Percentiles rank a stretch among this genome's conserved stretches.
These are phyloP conservation scores for Tachysurus fulvidraco DNA, from an alignment of 2,113 vertebrate genomes.

Conservation along the genomic window DNA sequence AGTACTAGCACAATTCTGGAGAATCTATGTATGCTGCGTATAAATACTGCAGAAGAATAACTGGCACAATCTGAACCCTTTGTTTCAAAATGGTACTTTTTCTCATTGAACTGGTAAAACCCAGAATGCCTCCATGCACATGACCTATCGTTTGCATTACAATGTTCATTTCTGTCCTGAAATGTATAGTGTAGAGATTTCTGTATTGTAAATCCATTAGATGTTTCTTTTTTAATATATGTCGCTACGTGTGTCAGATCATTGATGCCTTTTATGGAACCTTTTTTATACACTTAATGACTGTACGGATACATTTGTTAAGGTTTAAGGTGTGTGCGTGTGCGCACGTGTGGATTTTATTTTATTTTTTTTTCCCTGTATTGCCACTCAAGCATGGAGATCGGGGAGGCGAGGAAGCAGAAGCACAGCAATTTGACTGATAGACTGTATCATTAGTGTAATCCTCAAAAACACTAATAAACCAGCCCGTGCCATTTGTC, in stretches of 20 bases:
- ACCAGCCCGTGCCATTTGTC: constrained; percentile 53
- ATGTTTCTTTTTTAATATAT: constrained; percentile 51
- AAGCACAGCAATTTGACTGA: constrained; percentile 37
- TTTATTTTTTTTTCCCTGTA: not conserved
- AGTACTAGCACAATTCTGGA: constrained; percentile 38
- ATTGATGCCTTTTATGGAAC: constrained; percentile 30
- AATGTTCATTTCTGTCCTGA: constrained; percentile 57
- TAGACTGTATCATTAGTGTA: constrained; percentile 19
- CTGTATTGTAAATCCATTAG: constrained; percentile 49
- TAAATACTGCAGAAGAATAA: not conserved
- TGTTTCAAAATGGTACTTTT: not conserved
- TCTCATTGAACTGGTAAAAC: not conserved
- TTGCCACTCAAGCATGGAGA: constrained; percentile 26
- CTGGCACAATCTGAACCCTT: constrained; percentile 25
- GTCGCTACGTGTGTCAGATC: not conserved
- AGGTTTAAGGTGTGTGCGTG: not conserved
- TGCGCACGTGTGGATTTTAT: not conserved
- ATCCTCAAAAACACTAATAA: constrained; percentile 51
- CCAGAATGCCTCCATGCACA: constrained; percentile 5
- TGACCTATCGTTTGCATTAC: not conserved
- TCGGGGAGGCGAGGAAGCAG: constrained; percentile 10
- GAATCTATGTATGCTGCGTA: not conserved
- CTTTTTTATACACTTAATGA: constrained; percentile 30
- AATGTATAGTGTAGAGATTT: constrained; percentile 57
- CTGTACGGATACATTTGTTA: constrained; percentile 45